Percentiles rank a stretch among this genome's conserved stretches.
Conservation (phyloP, 2,888 invertebrate genomes). For the Geophilus truncorum region DNA sequence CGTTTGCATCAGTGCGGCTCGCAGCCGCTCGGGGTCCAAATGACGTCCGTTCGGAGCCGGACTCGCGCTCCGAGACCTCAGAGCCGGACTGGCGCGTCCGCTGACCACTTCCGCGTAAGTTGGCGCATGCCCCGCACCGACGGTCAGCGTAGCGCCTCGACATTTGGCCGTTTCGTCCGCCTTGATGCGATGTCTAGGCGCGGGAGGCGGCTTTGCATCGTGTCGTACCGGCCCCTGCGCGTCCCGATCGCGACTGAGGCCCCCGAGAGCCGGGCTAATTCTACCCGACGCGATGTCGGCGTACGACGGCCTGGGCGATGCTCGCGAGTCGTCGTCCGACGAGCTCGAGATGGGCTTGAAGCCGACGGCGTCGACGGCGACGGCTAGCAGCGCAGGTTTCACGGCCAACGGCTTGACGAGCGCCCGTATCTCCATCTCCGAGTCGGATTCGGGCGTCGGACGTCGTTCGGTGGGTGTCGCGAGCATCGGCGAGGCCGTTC, state of each 20-base stretch:
- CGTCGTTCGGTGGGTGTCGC: background rate
- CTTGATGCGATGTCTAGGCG: background rate
- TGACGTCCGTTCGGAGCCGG: background rate
- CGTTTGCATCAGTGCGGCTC: background rate
- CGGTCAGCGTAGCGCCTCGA: background rate
- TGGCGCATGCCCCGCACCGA: constrained; percentile 39
- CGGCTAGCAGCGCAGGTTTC: background rate
- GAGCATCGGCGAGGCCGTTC: background rate
- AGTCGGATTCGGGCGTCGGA: background rate
- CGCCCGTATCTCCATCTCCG: background rate
- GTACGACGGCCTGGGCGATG: constrained; percentile 50
- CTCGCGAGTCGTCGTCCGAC: background rate
- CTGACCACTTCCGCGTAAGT: constrained; percentile 69
- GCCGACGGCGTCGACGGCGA: background rate
- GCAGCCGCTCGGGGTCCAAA: background rate
- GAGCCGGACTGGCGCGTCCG: constrained; percentile 53
- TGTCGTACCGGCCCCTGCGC: background rate
- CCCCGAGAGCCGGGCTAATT: constrained; percentile 46
- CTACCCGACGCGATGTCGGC: constrained; percentile 67
- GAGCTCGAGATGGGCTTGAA: background rate
- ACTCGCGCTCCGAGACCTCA: background rate
- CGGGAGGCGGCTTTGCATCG: background rate
- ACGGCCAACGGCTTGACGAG: no score
- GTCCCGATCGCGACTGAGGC: background rate
- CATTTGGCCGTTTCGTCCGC: background rate